Evolutionary conservation across 2,797 vertebrate species (phyloP).

Genomic region (Enteromius viviparus): DNA sequence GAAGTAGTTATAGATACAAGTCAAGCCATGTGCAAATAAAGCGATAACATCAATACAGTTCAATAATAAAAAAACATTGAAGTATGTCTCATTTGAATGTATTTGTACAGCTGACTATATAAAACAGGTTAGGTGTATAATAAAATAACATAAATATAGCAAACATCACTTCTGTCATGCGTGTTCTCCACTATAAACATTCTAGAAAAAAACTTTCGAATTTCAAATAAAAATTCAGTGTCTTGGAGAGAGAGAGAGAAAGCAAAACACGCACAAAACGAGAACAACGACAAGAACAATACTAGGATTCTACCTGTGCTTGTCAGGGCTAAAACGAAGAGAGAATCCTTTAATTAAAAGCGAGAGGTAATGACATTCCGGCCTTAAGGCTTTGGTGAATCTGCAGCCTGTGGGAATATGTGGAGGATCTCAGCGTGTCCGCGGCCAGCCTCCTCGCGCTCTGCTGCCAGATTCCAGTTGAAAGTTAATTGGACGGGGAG

Average conservation of each 20-base stretch:
- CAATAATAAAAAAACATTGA: constrained; percentile 60
- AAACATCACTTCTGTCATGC: not conserved
- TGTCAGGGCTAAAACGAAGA: constrained; percentile 60
- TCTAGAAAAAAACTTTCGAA: not conserved
- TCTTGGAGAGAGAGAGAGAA: not conserved
- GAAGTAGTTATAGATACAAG: constrained; percentile 36
- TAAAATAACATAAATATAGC: not conserved
- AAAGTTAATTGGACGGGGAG: constrained; percentile 85
- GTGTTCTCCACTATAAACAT: not conserved
- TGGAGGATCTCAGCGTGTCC: constrained; percentile 63
- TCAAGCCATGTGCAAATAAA: constrained; percentile 56
- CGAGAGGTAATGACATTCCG: constrained; percentile 68
- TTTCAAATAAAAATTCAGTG: not conserved
- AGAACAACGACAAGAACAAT: constrained; percentile 42
- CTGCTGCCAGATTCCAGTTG: constrained; percentile 77
- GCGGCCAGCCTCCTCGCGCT: constrained; percentile 64
- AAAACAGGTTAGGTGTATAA: not conserved
- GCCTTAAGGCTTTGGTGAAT: constrained; percentile 74
- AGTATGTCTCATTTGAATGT: constrained; percentile 40
- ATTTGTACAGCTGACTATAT: not conserved
- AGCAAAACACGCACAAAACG: constrained; percentile 3
- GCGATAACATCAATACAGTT: constrained; percentile 34
- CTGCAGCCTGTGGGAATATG: constrained; percentile 69
- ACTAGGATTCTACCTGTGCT: constrained; percentile 56
- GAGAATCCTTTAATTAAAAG: constrained; percentile 70